Evolutionary conservation across 2,113 vertebrate genomes (phyloP).

Genomic region (Dolichotis patagonum): DNA sequence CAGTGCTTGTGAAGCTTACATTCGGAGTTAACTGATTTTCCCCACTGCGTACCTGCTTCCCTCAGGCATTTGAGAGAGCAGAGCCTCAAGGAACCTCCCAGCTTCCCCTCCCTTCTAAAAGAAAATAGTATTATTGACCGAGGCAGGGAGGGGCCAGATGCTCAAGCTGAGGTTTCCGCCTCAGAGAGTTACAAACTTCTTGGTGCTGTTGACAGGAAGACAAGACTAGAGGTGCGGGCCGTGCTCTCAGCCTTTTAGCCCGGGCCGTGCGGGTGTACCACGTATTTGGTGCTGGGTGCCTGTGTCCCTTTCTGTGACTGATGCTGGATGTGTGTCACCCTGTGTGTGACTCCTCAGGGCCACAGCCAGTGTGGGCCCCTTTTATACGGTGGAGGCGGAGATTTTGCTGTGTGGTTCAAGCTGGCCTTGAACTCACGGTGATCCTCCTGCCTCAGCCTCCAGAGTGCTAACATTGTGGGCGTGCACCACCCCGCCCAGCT

Average conservation of each 20-base stretch:
- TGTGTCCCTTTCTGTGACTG: background rate
- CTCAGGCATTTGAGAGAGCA: background rate
- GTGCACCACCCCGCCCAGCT: background rate
- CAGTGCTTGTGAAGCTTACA: background rate
- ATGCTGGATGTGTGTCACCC: background rate
- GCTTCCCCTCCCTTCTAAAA: background rate
- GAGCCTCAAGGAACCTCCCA: background rate
- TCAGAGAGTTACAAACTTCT: background rate
- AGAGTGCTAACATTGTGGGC: background rate
- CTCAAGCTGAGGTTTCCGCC: background rate
- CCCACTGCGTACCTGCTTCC: background rate
- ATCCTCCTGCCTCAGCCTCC: background rate
- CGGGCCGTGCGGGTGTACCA: background rate
- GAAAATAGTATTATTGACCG: background rate
- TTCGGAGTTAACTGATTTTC: background rate
- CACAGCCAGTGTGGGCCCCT: background rate
- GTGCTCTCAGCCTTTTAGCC: background rate
- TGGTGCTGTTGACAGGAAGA: background rate
- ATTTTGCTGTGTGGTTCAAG: background rate
- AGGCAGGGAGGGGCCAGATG: background rate
- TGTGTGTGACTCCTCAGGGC: background rate
- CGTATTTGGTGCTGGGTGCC: background rate
- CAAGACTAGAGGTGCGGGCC: background rate
- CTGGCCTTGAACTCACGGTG: background rate
- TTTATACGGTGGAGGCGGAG: background rate